These are phyloP conservation scores for Pipistrellus pipistrellus DNA, from an alignment of 2,797 vertebrate genomes.

Conservation along the genomic window DNA sequence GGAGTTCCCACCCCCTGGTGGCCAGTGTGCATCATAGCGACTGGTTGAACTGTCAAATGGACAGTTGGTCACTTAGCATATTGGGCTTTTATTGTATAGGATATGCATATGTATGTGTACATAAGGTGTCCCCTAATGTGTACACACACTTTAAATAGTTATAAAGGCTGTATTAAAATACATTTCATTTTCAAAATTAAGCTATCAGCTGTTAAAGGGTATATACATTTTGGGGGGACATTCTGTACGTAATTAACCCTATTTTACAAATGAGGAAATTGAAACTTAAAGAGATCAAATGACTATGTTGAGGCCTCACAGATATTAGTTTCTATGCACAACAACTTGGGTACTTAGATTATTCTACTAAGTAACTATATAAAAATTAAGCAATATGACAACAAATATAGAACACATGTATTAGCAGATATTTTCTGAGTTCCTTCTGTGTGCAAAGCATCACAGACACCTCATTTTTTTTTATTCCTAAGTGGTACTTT, in stretches of 20 bases:
- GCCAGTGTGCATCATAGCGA: no score
- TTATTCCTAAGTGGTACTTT: constrained; percentile 74
- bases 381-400: constrained; percentile 4
- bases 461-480: constrained; percentile 31
- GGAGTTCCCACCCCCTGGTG: no score
- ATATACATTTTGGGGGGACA: no score
- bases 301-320: neutral
- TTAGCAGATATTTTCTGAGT: constrained; percentile 55
- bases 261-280: constrained; percentile 36
- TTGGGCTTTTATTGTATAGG: no score
- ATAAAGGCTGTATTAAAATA: no score
- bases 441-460: constrained; percentile 62
- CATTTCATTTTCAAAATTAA: no score
- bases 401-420: neutral
- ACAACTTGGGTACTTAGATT: neutral
- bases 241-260: neutral
- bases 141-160: no score
- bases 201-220: no score
- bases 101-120: neutral
- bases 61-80: no score
- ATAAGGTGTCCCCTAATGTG: no score
- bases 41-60: no score
- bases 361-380: neutral
- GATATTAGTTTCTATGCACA: neutral
- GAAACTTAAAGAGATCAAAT: neutral